A percentile compares a stretch with the other conserved stretches of the same genome.
Evolutionary conservation across 2,797 vertebrate genomes (phyloP).

Genomic region (Chloroceryle amazona): DNA sequence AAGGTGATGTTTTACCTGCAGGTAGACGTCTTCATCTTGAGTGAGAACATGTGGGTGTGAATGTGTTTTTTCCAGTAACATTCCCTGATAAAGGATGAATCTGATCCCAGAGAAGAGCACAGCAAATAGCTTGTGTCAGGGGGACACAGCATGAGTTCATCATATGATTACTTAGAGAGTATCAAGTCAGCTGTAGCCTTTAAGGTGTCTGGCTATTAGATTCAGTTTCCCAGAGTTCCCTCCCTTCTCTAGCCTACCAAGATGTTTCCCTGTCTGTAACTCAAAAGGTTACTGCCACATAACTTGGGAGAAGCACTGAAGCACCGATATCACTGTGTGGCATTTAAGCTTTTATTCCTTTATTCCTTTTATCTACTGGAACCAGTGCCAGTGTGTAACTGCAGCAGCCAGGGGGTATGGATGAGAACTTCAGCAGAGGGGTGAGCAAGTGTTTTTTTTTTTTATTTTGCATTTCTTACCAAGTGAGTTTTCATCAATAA

Average conservation of each 20-base stretch:
- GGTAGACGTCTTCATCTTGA: background rate
- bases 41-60: background rate
- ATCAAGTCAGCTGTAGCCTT: background rate
- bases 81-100: background rate
- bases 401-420: background rate
- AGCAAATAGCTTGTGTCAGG: background rate
- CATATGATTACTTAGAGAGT: background rate
- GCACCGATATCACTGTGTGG: accelerated
- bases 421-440: background rate
- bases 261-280: background rate
- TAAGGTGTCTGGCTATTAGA: background rate
- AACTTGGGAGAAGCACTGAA: background rate
- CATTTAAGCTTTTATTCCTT: background rate
- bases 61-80: background rate
- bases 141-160: background rate
- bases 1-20: conserved; percentile 32
- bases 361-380: background rate
- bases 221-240: background rate
- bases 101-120: background rate
- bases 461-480: background rate
- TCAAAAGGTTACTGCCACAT: background rate
- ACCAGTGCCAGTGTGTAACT: accelerated
- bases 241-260: background rate
- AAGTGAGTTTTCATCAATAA: background rate
- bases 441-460: background rate